These are phyloP conservation scores for Scaptomyza graminum DNA, from an alignment of 1,140 invertebrate species.

Conservation along the genomic window DNA sequence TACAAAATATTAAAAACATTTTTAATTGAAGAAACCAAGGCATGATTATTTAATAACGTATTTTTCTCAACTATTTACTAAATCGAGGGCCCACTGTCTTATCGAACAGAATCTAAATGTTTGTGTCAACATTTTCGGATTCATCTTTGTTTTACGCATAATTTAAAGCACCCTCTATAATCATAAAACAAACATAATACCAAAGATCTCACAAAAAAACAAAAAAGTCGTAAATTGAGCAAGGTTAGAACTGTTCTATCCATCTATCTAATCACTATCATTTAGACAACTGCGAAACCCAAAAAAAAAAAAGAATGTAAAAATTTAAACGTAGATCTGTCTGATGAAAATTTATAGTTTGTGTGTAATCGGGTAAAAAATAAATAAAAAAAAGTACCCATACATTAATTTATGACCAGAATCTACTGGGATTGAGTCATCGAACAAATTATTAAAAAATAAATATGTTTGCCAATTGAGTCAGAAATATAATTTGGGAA, in stretches of 20 bases:
- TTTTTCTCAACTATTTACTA: not conserved
- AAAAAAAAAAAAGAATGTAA: not conserved
- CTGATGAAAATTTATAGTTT: no score
- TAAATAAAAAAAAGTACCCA: slow-evolving; percentile 32
- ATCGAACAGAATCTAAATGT: slow-evolving; percentile 1
- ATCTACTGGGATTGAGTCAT: slow-evolving; percentile 44
- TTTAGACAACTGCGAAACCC: slow-evolving; percentile 1
- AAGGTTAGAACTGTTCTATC: slow-evolving; percentile 49
- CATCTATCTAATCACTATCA: slow-evolving; percentile 65
- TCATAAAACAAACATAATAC: slow-evolving; percentile 10
- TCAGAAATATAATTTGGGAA: slow-evolving; percentile 5
- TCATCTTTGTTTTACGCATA: slow-evolving; percentile 18
- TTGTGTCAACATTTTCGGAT: slow-evolving; percentile 1
- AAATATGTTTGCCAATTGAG: slow-evolving; percentile 16
- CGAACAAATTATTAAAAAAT: not conserved
- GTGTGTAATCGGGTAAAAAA: not conserved
- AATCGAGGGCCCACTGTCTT: not conserved
- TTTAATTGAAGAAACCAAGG: not conserved
- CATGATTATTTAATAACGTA: no score
- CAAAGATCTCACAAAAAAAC: slow-evolving; percentile 21
- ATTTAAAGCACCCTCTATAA: slow-evolving; percentile 11
- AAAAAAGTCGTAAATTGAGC: slow-evolving; percentile 65
- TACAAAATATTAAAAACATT: not conserved
- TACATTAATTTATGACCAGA: slow-evolving; percentile 39
- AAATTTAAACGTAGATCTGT: no score